These are phyloP conservation scores for Conistra vaccinii DNA, from an alignment of 2,888 invertebrate genomes.

Conservation along the genomic window DNA sequence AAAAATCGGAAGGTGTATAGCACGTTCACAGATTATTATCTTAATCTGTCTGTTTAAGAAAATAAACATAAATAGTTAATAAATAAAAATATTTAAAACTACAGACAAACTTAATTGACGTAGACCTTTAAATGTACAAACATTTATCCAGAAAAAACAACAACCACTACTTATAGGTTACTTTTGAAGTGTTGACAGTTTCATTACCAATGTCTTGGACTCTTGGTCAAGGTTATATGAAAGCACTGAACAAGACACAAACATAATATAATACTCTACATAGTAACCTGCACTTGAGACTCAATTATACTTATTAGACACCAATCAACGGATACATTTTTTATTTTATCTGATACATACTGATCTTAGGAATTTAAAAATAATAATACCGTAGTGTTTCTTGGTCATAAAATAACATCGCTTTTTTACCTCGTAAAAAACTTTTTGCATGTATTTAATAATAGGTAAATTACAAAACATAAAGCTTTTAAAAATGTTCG, in stretches of 20 bases:
- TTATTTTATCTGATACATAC: not conserved
- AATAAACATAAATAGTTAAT: not conserved
- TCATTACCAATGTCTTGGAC: conserved; percentile 26
- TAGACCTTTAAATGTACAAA: conserved; percentile 5
- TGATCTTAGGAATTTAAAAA: conserved; percentile 5
- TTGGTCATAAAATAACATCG: not conserved
- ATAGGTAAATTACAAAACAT: not conserved
- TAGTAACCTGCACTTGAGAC: not conserved
- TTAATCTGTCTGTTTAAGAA: not conserved
- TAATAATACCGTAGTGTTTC: not conserved
- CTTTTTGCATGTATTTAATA: not conserved
- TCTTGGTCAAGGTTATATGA: conserved; percentile 34
- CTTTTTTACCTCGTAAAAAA: not conserved
- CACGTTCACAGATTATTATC: conserved; percentile 1
- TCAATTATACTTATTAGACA: not conserved
- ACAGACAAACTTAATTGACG: conserved; percentile 9
- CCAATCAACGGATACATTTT: not conserved
- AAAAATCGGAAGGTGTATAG: not conserved
- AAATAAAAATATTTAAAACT: not conserved
- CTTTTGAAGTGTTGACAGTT: conserved; percentile 24
- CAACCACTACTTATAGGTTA: conserved; percentile 1
- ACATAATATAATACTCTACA: not conserved
- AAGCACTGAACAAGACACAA: conserved; percentile 7
- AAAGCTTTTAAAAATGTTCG: not conserved
- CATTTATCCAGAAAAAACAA: conserved; percentile 3